Evolutionary conservation across 2,888 invertebrate species (phyloP).

Genomic region (Lasioglossum vierecki): DNA sequence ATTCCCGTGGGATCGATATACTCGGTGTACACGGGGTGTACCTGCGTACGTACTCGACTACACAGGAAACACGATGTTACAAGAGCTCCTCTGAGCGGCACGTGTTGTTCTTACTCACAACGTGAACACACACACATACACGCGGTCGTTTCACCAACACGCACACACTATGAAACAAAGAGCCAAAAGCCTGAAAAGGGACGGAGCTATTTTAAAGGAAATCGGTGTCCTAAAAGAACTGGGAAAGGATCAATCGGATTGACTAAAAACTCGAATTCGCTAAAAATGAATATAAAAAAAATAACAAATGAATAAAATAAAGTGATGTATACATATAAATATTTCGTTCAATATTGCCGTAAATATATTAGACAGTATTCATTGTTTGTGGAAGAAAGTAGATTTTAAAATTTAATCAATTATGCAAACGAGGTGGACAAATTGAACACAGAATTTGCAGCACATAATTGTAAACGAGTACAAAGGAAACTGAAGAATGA

Average conservation of each 20-base stretch:
- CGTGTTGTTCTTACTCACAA: conserved; percentile 70
- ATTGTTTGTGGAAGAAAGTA: no score
- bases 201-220: neutral
- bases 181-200: neutral
- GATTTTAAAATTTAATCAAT: no score
- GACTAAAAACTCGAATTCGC: no score
- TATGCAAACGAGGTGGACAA: no score
- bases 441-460: neutral
- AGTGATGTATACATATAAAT: no score
- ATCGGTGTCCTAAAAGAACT: neutral
- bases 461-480: neutral
- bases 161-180: neutral
- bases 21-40: conserved; percentile 52
- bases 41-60: conserved; percentile 57
- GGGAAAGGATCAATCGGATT: neutral
- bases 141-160: neutral
- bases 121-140: conserved; percentile 25
- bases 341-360: no score
- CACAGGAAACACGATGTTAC: conserved; percentile 65
- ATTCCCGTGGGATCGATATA: conserved; percentile 64
- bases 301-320: no score
- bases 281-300: neutral
- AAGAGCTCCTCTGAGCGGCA: conserved; percentile 63
- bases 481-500: neutral
- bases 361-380: no score